A percentile compares a stretch with the other conserved stretches of the same genome.
Evolutionary conservation across 2,888 invertebrate genomes (phyloP).

Genomic region (Dioctria linearis): DNA sequence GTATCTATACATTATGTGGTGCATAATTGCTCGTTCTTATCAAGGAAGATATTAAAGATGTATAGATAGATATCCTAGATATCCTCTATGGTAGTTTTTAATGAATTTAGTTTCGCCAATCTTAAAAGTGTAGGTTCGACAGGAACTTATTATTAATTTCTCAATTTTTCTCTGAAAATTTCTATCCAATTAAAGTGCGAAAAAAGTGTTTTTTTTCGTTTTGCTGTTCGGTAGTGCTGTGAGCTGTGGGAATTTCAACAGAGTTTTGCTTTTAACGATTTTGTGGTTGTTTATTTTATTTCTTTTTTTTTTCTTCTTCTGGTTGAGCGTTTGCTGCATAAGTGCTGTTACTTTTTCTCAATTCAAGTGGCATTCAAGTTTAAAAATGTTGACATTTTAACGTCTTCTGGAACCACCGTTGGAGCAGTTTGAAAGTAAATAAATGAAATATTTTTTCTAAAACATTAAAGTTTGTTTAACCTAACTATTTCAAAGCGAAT

Average conservation of each 20-base stretch:
- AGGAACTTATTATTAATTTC: background rate
- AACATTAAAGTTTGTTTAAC: too few species aligned
- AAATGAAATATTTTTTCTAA: too few species aligned
- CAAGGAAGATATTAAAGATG: background rate
- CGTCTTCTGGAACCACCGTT: too few species aligned
- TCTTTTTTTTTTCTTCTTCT: too few species aligned
- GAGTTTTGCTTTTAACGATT: slow-evolving; percentile 9
- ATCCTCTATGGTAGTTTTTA: background rate
- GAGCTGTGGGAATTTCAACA: slow-evolving; percentile 24
- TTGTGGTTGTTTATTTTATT: background rate
- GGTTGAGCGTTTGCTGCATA: background rate
- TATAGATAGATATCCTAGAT: background rate
- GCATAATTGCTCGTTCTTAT: background rate
- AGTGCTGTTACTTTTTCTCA: background rate
- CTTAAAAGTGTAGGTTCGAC: background rate
- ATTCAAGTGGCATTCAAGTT: too few species aligned
- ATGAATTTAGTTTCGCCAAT: background rate
- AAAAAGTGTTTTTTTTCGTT: background rate
- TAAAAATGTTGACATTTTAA: too few species aligned
- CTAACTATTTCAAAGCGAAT: too few species aligned
- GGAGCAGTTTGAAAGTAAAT: too few species aligned
- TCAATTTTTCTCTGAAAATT: background rate
- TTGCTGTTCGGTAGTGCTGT: slow-evolving; percentile 15
- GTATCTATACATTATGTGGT: background rate
- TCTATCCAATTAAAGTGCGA: background rate